phyloP scores from a whole-genome alignment of 1,140 invertebrate genomes.

The Cylas formicarius region DNA sequence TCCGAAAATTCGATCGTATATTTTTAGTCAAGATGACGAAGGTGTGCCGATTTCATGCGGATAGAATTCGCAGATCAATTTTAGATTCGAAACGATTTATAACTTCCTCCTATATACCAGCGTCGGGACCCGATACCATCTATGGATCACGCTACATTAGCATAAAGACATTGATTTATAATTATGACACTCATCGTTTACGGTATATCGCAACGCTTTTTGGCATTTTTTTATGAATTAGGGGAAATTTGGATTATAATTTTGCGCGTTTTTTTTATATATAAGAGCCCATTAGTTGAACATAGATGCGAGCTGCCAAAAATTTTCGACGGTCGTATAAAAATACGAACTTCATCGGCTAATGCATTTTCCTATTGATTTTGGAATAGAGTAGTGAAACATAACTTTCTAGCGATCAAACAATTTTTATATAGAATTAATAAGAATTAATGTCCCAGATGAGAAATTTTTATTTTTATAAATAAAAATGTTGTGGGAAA shows the following conservation, averaged over 20 bases:
- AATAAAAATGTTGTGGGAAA: too few relatives aligned
- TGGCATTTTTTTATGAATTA: conserved; percentile 27
- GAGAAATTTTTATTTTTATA: too few relatives aligned
- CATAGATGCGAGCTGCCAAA: too few relatives aligned
- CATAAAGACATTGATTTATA: conserved; percentile 43
- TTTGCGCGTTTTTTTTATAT: too few relatives aligned
- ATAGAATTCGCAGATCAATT: conserved; percentile 40
- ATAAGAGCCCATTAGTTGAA: too few relatives aligned
- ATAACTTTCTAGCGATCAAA: too few relatives aligned
- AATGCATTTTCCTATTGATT: too few relatives aligned
- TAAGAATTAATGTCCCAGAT: too few relatives aligned
- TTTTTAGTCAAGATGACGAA: conserved; percentile 36
- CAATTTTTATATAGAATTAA: too few relatives aligned
- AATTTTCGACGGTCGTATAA: too few relatives aligned
- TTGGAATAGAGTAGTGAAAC: too few relatives aligned
- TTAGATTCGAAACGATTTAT: conserved; percentile 42
- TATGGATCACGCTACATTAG: conserved; percentile 40
- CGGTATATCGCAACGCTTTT: conserved; percentile 4
- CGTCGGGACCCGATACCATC: conserved; percentile 30
- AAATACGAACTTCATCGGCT: too few relatives aligned
- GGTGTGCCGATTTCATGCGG: conserved; percentile 36
- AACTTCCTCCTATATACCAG: conserved; percentile 38
- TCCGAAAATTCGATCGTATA: conserved; percentile 5
- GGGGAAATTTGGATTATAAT: conserved; percentile 26
- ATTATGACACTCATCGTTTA: conserved; percentile 26